Conservation (phyloP, 1,140 invertebrate genomes). For the Meloidogyne hapla region DNA sequence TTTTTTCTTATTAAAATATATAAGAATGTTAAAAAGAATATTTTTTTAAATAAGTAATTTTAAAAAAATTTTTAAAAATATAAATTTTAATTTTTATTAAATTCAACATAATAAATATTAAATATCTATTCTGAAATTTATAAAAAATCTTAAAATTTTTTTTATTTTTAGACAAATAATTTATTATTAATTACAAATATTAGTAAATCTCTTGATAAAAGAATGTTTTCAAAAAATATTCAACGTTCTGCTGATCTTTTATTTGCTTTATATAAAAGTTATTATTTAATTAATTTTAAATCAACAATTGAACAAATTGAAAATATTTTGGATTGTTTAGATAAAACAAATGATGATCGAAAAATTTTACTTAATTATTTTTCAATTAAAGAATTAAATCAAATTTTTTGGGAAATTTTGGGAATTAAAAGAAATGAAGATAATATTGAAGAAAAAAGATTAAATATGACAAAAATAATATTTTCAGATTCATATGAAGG, state of each 20-base stretch:
- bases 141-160: not conserved
- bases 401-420: not conserved
- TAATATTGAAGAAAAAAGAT: not conserved
- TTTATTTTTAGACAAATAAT: not conserved
- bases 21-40: too few species aligned
- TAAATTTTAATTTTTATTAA: too few species aligned
- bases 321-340: not conserved
- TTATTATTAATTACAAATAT: not conserved
- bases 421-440: not conserved
- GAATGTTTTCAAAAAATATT: not conserved
- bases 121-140: too few species aligned
- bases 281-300: not conserved
- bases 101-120: too few species aligned
- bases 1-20: too few species aligned
- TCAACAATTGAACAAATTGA: not conserved
- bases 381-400: not conserved
- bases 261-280: not conserved
- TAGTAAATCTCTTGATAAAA: not conserved
- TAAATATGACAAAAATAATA: not conserved
- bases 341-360: not conserved
- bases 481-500: not conserved
- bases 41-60: too few species aligned
- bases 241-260: not conserved
- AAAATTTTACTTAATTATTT: not conserved
- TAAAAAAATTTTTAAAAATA: too few species aligned